Evolutionary conservation across 2,113 vertebrate species (phyloP).

Genomic region (Alligator sinensis): DNA sequence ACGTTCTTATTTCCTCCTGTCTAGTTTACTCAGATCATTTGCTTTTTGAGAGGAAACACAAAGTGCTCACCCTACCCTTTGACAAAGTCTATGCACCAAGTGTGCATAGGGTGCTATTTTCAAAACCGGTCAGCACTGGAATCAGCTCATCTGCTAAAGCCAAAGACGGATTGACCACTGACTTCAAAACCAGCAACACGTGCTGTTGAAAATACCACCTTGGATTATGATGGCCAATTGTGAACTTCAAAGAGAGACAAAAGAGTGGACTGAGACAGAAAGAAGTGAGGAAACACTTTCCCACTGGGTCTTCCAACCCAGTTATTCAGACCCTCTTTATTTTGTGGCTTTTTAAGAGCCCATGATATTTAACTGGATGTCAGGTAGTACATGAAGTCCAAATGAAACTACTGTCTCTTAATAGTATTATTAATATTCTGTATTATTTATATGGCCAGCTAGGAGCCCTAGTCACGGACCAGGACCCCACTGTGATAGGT

Average conservation of each 20-base stretch:
- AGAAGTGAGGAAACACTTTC: neutral
- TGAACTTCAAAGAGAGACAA: neutral
- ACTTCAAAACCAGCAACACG: neutral
- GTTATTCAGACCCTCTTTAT: neutral
- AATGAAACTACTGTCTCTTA: neutral
- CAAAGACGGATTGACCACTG: neutral
- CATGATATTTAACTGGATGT: neutral
- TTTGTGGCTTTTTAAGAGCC: neutral
- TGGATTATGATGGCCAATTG: neutral
- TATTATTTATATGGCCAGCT: neutral
- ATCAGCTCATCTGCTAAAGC: neutral
- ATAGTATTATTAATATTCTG: neutral
- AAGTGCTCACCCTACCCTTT: neutral
- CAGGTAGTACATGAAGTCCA: neutral
- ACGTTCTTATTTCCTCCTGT: neutral
- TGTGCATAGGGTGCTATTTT: neutral
- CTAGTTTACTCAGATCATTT: slow-evolving; percentile 5
- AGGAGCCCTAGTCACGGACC: neutral
- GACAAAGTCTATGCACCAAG: neutral
- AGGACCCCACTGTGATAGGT: neutral
- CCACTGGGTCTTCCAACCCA: neutral
- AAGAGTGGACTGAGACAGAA: rapidly evolving
- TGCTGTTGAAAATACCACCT: neutral
- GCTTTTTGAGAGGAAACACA: neutral
- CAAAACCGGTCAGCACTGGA: neutral